Evolutionary conservation across 1,140 invertebrate genomes (phyloP).

Genomic region (Parasteatoda tepidariorum): DNA sequence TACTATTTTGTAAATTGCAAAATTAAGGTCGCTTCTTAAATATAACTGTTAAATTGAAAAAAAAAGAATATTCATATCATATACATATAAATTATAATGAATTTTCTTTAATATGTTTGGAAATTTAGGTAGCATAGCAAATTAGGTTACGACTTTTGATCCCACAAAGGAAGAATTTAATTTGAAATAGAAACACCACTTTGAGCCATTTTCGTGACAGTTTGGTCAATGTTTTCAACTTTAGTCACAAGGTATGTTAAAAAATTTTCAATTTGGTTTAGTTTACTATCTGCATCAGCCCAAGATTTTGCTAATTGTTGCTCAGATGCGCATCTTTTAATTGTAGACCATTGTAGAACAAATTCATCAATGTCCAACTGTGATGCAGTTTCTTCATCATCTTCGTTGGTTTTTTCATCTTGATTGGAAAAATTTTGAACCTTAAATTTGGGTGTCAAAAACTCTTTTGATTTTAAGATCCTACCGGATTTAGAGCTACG

Average conservation of each 20-base stretch:
- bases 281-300: constrained; percentile 35
- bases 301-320: constrained; percentile 40
- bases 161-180: neutral
- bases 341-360: constrained; percentile 45
- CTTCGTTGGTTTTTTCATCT: neutral
- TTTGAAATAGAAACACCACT: constrained; percentile 1
- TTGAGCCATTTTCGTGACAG: constrained; percentile 17
- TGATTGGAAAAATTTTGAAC: neutral
- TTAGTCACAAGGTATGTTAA: constrained; percentile 40
- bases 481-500: neutral
- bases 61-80: no score
- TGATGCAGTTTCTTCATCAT: constrained; percentile 10
- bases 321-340: constrained; percentile 32
- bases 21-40: no score
- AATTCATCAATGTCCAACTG: constrained; percentile 38
- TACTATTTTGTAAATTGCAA: no score
- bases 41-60: no score
- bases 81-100: no score
- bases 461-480: constrained; percentile 21
- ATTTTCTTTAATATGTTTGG: no score
- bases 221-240: constrained; percentile 36
- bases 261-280: constrained; percentile 43
- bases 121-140: no score
- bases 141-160: no score
- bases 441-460: neutral